These are phyloP conservation scores for Unio pictorum DNA, from an alignment of 2,888 invertebrate species.

Conservation along the genomic window DNA sequence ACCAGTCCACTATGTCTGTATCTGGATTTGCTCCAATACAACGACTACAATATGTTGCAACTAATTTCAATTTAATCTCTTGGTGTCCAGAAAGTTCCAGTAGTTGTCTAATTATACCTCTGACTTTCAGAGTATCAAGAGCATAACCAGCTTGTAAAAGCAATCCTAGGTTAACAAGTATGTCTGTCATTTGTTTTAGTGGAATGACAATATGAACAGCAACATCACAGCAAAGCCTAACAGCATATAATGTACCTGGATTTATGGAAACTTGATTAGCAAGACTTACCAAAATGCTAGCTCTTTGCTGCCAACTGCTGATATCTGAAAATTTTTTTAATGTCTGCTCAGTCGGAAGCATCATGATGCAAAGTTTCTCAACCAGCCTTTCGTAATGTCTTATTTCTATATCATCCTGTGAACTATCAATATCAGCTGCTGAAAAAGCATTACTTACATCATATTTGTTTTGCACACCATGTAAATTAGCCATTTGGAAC, in stretches of 20 bases:
- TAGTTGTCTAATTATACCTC: neutral
- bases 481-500: too few species aligned
- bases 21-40: slow-evolving; percentile 18
- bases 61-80: slow-evolving; percentile 4
- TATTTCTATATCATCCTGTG: neutral
- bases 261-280: slow-evolving; percentile 6
- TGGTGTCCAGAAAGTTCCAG: too few species aligned
- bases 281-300: slow-evolving; percentile 4
- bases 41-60: slow-evolving; percentile 15
- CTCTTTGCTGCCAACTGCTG: slow-evolving; percentile 7
- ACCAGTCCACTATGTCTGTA: slow-evolving; percentile 6
- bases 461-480: too few species aligned
- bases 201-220: neutral
- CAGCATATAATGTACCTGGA: slow-evolving; percentile 4
- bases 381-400: slow-evolving; percentile 6
- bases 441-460: too few species aligned
- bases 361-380: slow-evolving; percentile 6
- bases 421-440: too few species aligned
- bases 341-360: slow-evolving; percentile 12
- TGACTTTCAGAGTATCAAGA: neutral
- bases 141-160: neutral
- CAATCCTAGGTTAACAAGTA: too few species aligned
- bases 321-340: slow-evolving; percentile 2
- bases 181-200: too few species aligned
- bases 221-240: slow-evolving; percentile 12